Percentiles rank a stretch among this genome's conserved stretches.
These are phyloP conservation scores for Notamacropus eugenii DNA, from an alignment of 2,797 vertebrate genomes.

Conservation along the genomic window DNA sequence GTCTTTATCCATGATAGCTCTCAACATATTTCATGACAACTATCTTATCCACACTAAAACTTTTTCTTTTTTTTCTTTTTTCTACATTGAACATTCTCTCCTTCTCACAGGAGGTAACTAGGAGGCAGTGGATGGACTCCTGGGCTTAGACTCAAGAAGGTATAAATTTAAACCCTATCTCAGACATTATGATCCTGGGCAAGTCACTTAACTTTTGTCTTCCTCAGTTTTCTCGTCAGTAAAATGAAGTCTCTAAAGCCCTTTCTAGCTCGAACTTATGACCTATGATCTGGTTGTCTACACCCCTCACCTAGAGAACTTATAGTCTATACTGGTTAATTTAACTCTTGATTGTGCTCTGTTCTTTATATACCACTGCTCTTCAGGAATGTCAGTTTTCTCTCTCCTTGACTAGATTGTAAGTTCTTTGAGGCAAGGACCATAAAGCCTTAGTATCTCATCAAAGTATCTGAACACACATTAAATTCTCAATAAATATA, in stretches of 20 bases:
- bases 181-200: neutral
- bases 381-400: neutral
- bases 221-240: neutral
- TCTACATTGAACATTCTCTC: neutral
- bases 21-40: neutral
- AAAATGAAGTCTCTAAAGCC: neutral
- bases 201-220: neutral
- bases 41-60: neutral
- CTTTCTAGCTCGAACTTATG: neutral
- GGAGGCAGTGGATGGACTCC: neutral
- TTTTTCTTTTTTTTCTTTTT: neutral
- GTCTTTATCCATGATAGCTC: neutral
- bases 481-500: neutral
- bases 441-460: neutral
- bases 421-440: neutral
- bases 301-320: neutral
- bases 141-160: neutral
- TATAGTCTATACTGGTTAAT: neutral
- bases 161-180: neutral
- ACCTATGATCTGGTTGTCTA: neutral
- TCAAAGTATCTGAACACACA: neutral
- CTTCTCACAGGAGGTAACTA: neutral
- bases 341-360: neutral
- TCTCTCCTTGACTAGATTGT: neutral
- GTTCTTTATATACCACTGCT: neutral